phyloP scores from a whole-genome alignment of 2,113 vertebrate species.

The Eonycteris spelaea region DNA sequence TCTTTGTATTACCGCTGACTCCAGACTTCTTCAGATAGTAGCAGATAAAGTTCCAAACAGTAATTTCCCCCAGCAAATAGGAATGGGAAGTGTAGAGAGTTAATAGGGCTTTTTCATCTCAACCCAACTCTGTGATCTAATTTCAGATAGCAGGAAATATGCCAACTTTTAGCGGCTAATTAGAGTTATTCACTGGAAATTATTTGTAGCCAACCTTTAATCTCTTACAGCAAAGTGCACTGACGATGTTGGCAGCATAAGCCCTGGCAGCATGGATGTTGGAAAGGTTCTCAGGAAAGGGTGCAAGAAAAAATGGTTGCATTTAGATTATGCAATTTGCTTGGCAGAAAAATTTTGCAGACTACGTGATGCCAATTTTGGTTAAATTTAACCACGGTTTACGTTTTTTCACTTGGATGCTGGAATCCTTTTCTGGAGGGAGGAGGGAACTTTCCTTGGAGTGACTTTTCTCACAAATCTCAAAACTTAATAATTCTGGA shows the following conservation, averaged over 20 bases:
- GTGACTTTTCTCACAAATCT: not conserved
- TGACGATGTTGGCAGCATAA: conserved; percentile 67
- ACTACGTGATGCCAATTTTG: conserved; percentile 53
- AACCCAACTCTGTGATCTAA: conserved; percentile 82
- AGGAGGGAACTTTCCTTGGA: not conserved
- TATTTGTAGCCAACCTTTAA: conserved; percentile 82
- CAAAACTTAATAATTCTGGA: conserved; percentile 47
- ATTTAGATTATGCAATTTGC: conserved; percentile 65
- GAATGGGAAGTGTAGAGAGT: conserved; percentile 78
- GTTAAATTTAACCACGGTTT: conserved; percentile 45
- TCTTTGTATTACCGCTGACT: conserved; percentile 72
- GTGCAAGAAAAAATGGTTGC: not conserved
- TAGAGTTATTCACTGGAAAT: conserved; percentile 83
- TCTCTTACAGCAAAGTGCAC: conserved; percentile 75
- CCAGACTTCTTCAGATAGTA: conserved; percentile 77
- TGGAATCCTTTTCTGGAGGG: not conserved
- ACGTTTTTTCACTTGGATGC: not conserved
- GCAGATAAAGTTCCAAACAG: conserved; percentile 82
- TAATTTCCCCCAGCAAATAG: conserved; percentile 81
- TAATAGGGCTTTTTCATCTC: conserved; percentile 83
- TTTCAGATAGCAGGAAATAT: conserved; percentile 86
- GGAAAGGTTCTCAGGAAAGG: conserved; percentile 48
- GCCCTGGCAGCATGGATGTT: conserved; percentile 54
- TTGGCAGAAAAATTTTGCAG: conserved; percentile 63
- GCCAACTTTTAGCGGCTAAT: conserved; percentile 81